A percentile compares a stretch with the other conserved stretches of the same genome.
Evolutionary conservation across 1,140 invertebrate species (phyloP).

Genomic region (Polypedilum pembai): DNA sequence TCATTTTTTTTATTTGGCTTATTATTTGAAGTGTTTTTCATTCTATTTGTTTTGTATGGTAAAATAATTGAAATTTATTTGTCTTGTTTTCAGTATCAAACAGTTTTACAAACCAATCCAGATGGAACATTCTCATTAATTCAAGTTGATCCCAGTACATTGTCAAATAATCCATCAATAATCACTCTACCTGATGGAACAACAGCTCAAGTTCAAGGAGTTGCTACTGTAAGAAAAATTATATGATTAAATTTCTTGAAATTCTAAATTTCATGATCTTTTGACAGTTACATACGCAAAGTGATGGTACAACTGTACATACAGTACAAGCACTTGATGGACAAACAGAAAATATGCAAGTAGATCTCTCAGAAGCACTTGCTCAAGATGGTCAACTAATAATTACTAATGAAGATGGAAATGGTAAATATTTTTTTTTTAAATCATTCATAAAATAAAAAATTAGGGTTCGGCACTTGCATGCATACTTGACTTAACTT

Average conservation of each 20-base stretch:
- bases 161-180: conserved; percentile 65
- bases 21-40: conserved; percentile 31
- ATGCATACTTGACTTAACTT: no score
- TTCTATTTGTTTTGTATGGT: conserved; percentile 33
- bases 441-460: no score
- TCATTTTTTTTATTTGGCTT: no score
- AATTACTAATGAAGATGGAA: conserved; percentile 86
- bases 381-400: conserved; percentile 91
- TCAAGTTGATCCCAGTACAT: conserved; percentile 72
- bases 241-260: not conserved
- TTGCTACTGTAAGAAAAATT: conserved; percentile 61
- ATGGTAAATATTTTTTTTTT: no score
- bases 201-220: conserved; percentile 85
- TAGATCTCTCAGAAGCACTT: conserved; percentile 81
- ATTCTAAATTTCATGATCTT: no score
- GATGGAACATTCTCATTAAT: conserved; percentile 95
- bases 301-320: conserved; percentile 63
- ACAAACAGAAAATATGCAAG: conserved; percentile 57
- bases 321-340: conserved; percentile 68
- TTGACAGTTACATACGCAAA: conserved; percentile 66
- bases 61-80: conserved; percentile 36
- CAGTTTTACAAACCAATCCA: conserved; percentile 92
- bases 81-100: conserved; percentile 69
- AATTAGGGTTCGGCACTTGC: no score
- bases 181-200: conserved; percentile 93